Conservation (phyloP, 2,113 vertebrate genomes). For the Gallinago paraguaiae region DNA sequence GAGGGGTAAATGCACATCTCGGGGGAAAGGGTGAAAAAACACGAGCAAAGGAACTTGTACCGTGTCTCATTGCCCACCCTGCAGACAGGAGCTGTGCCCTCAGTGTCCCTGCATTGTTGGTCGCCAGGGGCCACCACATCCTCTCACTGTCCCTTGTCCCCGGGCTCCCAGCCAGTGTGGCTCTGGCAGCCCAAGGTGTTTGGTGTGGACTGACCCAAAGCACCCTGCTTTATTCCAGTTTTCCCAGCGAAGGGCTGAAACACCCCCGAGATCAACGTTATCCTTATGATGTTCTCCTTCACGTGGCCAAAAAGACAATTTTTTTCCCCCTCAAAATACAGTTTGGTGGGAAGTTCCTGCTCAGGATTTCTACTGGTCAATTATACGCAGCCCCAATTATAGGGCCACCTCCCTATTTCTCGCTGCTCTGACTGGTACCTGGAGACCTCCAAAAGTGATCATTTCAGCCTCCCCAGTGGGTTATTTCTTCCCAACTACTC, state of each 20-base stretch:
- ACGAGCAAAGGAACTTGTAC: background rate
- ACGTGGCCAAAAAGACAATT: rapidly evolving
- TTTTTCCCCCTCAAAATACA: background rate
- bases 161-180: rapidly evolving
- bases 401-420: background rate
- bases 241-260: background rate
- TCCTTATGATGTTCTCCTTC: rapidly evolving
- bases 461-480: background rate
- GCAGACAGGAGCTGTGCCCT: background rate
- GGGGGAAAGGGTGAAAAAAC: background rate
- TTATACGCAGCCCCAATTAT: background rate
- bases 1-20: background rate
- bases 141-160: background rate
- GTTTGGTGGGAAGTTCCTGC: background rate
- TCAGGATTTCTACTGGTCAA: background rate
- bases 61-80: rapidly evolving
- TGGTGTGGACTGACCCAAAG: background rate
- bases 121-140: background rate
- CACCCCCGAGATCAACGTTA: background rate
- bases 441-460: background rate
- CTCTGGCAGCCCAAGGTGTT: background rate
- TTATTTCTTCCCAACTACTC: background rate
- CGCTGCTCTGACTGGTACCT: background rate
- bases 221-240: background rate
- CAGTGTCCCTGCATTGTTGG: background rate